Conservation (phyloP, 2,888 invertebrate genomes). For the Synanthedon myopaeformis region DNA sequence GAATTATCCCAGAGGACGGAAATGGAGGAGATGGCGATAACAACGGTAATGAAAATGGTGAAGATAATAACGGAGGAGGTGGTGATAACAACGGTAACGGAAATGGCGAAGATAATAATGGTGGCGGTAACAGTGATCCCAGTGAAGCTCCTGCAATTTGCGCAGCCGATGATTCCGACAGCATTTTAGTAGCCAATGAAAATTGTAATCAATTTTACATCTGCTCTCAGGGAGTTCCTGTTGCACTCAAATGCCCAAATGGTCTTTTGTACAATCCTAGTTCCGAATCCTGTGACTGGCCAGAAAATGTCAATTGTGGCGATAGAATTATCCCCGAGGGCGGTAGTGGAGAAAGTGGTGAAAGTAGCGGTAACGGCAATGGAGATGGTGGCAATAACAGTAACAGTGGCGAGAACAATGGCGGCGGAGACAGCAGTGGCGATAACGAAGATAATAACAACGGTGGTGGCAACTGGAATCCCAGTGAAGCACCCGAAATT, state of each 20-base stretch:
- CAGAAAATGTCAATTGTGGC: conserved; percentile 19
- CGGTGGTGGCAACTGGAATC: conserved; percentile 13
- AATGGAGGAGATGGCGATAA: conserved; percentile 4
- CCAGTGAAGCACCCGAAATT: conserved; percentile 19
- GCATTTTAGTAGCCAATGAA: conserved; percentile 20
- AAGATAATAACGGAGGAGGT: conserved; percentile 4
- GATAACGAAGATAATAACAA: background rate
- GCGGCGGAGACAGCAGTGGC: conserved; percentile 6
- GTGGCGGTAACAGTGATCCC: conserved; percentile 1
- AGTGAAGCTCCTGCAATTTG: conserved; percentile 11
- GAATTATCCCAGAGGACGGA: conserved; percentile 9
- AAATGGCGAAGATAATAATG: conserved; percentile 5
- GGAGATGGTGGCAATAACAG: background rate
- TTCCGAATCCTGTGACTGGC: conserved; percentile 18
- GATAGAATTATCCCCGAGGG: conserved; percentile 11
- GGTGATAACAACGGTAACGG: conserved; percentile 6
- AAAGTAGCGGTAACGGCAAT: background rate
- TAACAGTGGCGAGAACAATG: conserved; percentile 1
- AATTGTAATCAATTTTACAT: conserved; percentile 23
- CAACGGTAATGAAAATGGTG: conserved; percentile 5
- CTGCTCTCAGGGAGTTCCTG: conserved; percentile 16
- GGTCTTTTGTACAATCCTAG: conserved; percentile 15
- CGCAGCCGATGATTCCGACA: conserved; percentile 13
- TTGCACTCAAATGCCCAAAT: conserved; percentile 9
- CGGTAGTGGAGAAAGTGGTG: background rate